phyloP scores from a whole-genome alignment of 2,888 invertebrate species.

The Hymenopus coronatus region DNA sequence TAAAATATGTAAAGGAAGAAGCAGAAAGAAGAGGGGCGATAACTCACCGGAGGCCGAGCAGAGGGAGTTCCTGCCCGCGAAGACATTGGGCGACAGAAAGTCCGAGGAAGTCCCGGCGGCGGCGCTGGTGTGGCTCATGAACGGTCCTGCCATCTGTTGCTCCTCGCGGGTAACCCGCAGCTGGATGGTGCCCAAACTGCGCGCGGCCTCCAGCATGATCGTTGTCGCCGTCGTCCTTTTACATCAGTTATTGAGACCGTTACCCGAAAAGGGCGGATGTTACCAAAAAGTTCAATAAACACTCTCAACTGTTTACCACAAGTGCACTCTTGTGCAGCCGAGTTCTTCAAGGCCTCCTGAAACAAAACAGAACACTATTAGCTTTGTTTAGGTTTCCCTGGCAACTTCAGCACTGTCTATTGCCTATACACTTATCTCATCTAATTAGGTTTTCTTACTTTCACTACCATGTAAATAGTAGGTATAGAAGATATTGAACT shows the following conservation, averaged over 20 bases:
- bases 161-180: constrained; percentile 25
- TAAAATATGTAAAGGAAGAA: too few relatives aligned
- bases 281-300: background rate
- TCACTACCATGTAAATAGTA: too few relatives aligned
- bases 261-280: background rate
- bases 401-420: too few relatives aligned
- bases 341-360: background rate
- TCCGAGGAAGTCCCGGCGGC: constrained; percentile 11
- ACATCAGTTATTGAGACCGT: background rate
- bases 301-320: background rate
- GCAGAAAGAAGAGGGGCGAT: background rate
- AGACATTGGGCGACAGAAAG: constrained; percentile 47
- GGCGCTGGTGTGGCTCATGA: background rate
- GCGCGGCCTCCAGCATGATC: background rate
- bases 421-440: too few relatives aligned
- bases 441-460: too few relatives aligned
- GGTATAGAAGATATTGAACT: too few relatives aligned
- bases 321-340: background rate
- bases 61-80: constrained; percentile 51
- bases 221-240: background rate
- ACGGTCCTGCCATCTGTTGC: constrained; percentile 8
- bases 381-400: too few relatives aligned
- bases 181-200: background rate
- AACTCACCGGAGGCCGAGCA: constrained; percentile 50
- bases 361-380: background rate